Percentiles rank a stretch among this genome's conserved stretches.
phyloP scores from a whole-genome alignment of 2,797 vertebrate genomes.

The Thripadectes ignobilis region DNA sequence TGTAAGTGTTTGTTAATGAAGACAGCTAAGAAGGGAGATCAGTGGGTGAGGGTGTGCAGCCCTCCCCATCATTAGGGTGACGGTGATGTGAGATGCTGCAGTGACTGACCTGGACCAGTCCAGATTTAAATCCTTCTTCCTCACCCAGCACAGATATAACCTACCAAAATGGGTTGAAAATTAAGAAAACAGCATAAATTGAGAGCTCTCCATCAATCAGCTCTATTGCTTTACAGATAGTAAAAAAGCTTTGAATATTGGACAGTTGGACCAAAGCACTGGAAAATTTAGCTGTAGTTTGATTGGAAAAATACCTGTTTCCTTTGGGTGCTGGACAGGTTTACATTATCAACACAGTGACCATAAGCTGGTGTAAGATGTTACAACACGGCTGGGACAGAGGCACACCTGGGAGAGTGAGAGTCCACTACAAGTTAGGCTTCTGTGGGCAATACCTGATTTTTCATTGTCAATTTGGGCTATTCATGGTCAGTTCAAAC shows the following conservation, averaged over 20 bases:
- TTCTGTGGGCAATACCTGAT: background rate
- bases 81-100: background rate
- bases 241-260: background rate
- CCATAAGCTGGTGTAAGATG: background rate
- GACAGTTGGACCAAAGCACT: background rate
- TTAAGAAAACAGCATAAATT: background rate
- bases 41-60: background rate
- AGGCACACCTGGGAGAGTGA: background rate
- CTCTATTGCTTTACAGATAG: background rate
- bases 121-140: background rate
- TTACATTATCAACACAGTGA: accelerated
- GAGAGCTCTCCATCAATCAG: background rate
- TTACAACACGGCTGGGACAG: accelerated
- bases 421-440: background rate
- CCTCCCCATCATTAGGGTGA: background rate
- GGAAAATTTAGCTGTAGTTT: background rate
- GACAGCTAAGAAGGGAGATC: background rate
- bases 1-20: background rate
- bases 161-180: background rate
- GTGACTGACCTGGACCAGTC: background rate
- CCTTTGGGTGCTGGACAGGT: background rate
- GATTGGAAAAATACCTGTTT: background rate
- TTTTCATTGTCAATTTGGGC: background rate
- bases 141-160: background rate
- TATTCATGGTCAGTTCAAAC: background rate